Evolutionary conservation across 2,888 invertebrate genomes (phyloP), one percentile per base, ranked within the genome.

Genomic region (Callyntrura sp.): DNA sequence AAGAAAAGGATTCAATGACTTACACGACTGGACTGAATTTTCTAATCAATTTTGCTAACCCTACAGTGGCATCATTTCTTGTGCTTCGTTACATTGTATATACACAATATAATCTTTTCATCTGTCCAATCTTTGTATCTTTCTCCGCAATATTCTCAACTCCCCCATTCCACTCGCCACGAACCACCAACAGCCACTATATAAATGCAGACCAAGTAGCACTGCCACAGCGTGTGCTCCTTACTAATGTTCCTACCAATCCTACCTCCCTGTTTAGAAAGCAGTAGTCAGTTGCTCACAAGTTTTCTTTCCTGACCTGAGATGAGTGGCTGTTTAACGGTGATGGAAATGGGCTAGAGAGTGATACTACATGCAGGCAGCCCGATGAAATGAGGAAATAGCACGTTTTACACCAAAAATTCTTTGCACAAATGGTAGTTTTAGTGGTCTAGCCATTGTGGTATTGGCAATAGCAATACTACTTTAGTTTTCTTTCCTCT

Each of bases 251-350:
- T 57, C 57, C 35, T 79, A 79, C 57, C 79, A 28, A 28, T 35
- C 57, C 57, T 79, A 79, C 79, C 6, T 35, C 35, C 6, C 35
- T 35, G 35, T 2, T 6, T 35, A 6, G 35, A 35, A 6, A 2
- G 35, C 6, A 35, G 35, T 35, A 35, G 35, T 35, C 2, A 57
- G 55, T 28, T 28, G 35, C 79, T 79, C 57, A n/a, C n/a, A 57
- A 25, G 60, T 57, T 79, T 79, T 60, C 60, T 35, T 79, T 57
- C 17, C 57, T 20, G 43, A 79, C 79, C 28, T n/a, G 25, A 51
- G 76, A 76, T 76, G 76, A 76, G 76, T 51, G 51, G 76, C 51
- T 70, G 70, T 43, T 70, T 70, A 43, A 76, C 76, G 23, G 76
- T 76, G 76, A 70, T 43, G 70, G 70, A 17, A 70, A 35, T 20